Conservation (phyloP, 2,113 vertebrate genomes). For the Nycticebus coucang region DNA sequence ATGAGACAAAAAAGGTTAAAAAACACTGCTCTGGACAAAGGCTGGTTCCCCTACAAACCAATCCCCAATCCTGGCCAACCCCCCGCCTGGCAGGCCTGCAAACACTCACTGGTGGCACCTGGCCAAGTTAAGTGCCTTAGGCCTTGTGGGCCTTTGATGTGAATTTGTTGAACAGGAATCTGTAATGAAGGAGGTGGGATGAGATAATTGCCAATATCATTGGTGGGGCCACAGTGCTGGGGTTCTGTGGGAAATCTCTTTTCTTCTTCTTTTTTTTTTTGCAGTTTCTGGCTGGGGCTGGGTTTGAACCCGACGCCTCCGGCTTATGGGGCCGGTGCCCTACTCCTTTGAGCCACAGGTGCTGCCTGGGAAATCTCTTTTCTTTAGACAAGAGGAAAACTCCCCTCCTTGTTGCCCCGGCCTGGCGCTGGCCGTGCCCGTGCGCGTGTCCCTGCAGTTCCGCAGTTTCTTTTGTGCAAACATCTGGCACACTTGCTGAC, state of each 20-base stretch:
- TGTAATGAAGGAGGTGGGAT: neutral
- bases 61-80: too few species aligned
- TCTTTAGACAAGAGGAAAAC: neutral
- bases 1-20: too few species aligned
- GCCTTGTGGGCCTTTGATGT: neutral
- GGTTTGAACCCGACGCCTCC: too few species aligned
- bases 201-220: neutral
- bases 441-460: rapidly evolving
- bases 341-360: too few species aligned
- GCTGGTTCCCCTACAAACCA: too few species aligned
- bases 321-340: too few species aligned
- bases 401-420: neutral
- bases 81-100: neutral
- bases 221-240: neutral
- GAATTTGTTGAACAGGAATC: neutral
- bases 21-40: neutral
- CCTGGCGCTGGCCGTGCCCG: rapidly evolving
- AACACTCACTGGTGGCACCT: neutral
- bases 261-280: neutral
- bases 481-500: neutral
- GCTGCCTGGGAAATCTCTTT: neutral
- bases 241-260: neutral
- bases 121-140: neutral
- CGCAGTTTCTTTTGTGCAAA: neutral
- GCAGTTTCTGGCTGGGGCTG: too few species aligned